Percentiles rank a stretch among this genome's conserved stretches.
Evolutionary conservation across 2,113 vertebrate genomes (phyloP).

Genomic region (Origma solitaria): DNA sequence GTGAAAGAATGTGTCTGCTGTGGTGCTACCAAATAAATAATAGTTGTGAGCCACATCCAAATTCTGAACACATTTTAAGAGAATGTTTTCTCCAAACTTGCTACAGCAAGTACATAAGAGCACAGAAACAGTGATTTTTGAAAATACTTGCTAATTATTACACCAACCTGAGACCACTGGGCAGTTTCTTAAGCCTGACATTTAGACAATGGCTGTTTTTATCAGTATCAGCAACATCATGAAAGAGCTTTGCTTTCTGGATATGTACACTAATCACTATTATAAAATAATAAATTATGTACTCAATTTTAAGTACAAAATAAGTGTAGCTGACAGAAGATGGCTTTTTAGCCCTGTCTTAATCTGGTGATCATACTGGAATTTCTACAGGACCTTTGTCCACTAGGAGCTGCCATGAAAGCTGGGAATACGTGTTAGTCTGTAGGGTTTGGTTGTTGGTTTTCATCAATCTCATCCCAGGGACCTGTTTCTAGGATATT

Average conservation of each 20-base stretch:
- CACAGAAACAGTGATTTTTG: neutral
- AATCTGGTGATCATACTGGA: neutral
- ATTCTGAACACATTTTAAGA: neutral
- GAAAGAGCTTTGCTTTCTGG: neutral
- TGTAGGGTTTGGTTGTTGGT: neutral
- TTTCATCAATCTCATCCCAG: neutral
- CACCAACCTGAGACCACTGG: neutral
- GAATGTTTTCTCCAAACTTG: neutral
- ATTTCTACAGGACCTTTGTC: neutral
- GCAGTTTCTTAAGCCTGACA: neutral
- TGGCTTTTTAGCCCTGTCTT: neutral
- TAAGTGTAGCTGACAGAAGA: neutral
- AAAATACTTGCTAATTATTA: neutral
- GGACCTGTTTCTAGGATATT: neutral
- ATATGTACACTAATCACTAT: neutral
- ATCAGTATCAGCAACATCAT: neutral
- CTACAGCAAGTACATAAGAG: neutral
- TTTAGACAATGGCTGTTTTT: neutral
- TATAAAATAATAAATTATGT: neutral
- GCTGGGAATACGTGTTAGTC: rapidly evolving
- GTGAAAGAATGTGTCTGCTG: neutral
- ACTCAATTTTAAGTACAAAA: neutral
- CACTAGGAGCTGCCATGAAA: neutral
- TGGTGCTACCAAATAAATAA: neutral
- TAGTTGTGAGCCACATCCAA: neutral